phyloP scores from a whole-genome alignment of 92 coral and sea anemone genomes.

The Porites cylindrica region DNA sequence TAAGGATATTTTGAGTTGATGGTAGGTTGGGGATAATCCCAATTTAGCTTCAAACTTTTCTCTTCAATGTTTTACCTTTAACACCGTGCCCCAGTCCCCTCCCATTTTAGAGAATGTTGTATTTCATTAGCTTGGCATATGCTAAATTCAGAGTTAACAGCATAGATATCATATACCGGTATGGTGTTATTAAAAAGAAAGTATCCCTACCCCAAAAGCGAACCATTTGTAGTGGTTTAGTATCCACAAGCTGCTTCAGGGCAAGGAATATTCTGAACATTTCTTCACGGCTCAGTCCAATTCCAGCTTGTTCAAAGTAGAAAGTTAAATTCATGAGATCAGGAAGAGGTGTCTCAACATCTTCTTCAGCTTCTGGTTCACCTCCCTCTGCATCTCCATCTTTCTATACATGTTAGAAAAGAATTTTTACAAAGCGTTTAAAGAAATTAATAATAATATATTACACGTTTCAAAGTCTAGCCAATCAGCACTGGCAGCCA shows the following conservation, averaged over 20 bases:
- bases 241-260: constrained; percentile 89
- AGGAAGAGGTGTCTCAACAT: constrained; percentile 96
- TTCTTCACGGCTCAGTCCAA: constrained; percentile 96
- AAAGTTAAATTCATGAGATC: constrained; percentile 93
- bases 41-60: not conserved
- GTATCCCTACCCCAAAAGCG: constrained; percentile 95
- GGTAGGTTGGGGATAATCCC: too few relatives aligned
- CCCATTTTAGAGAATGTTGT: not conserved
- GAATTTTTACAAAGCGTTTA: too few relatives aligned
- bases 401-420: constrained; percentile 60
- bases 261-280: constrained; percentile 89
- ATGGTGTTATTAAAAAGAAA: not conserved
- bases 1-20: too few relatives aligned
- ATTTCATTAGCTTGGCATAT: not conserved
- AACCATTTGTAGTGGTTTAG: constrained; percentile 94
- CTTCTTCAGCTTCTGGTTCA: constrained; percentile 91
- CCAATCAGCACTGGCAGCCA: too few relatives aligned
- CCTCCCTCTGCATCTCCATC: constrained; percentile 94
- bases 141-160: not conserved
- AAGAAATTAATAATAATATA: too few relatives aligned
- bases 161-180: not conserved
- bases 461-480: too few relatives aligned
- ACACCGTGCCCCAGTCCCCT: too few relatives aligned
- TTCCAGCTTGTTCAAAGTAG: constrained; percentile 99
- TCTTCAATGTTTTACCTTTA: not conserved